Evolutionary conservation across 2,888 invertebrate species (phyloP).

Genomic region (Stomorhina lunata): DNA sequence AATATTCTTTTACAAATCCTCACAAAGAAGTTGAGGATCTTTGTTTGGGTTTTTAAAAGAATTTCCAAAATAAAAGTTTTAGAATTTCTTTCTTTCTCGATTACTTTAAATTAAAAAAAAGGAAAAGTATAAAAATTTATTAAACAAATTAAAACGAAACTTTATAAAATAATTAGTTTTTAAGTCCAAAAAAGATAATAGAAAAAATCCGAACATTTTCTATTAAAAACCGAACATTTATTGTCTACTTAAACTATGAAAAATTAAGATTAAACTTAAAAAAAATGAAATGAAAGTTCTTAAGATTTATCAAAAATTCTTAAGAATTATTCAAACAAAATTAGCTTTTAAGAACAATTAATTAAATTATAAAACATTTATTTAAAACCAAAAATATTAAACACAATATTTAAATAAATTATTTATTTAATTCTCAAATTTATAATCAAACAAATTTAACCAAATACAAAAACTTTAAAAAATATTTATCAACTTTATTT

Average conservation of each 20-base stretch:
- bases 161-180: neutral
- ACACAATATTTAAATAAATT: neutral
- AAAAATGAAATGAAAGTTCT: neutral
- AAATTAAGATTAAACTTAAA: neutral
- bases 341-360: constrained; percentile 1
- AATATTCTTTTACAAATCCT: constrained; percentile 37
- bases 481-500: constrained; percentile 31
- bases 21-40: constrained; percentile 56
- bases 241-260: constrained; percentile 59
- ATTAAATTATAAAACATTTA: constrained; percentile 36
- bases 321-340: neutral
- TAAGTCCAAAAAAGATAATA: constrained; percentile 46
- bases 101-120: constrained; percentile 2
- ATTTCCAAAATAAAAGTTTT: neutral
- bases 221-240: constrained; percentile 64
- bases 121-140: constrained; percentile 14
- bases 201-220: constrained; percentile 49
- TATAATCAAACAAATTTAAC: constrained; percentile 29
- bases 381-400: constrained; percentile 11
- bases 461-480: neutral
- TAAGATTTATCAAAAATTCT: neutral
- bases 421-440: neutral
- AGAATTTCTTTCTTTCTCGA: constrained; percentile 38
- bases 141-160: constrained; percentile 38
- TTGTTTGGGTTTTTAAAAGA: constrained; percentile 45